These are phyloP conservation scores for Synanthedon myopaeformis DNA, from an alignment of 2,888 invertebrate species.

Conservation along the genomic window DNA sequence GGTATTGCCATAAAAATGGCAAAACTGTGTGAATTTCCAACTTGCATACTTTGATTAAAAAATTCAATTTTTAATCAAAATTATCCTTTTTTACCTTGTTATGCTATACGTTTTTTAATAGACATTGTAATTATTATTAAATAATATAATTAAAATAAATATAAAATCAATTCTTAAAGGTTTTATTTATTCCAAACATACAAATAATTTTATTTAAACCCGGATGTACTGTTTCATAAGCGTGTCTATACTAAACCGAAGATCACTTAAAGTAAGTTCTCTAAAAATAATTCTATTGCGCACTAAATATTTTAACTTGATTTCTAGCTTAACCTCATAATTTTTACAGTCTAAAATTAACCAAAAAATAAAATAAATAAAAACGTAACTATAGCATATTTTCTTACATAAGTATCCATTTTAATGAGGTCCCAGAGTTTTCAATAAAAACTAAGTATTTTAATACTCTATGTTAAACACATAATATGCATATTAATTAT, in stretches of 20 bases:
- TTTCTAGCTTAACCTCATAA: slow-evolving; percentile 43
- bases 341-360: slow-evolving; percentile 43
- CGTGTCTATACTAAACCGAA: slow-evolving; percentile 34
- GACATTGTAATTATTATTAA: too few relatives aligned
- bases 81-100: too few relatives aligned
- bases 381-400: slow-evolving; percentile 19
- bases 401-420: slow-evolving; percentile 23
- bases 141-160: background rate
- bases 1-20: too few relatives aligned
- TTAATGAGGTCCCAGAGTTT: slow-evolving; percentile 25
- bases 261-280: slow-evolving; percentile 36
- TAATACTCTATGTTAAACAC: slow-evolving; percentile 48
- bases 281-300: slow-evolving; percentile 32
- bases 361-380: slow-evolving; percentile 7
- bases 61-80: too few relatives aligned
- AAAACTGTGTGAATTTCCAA: too few relatives aligned
- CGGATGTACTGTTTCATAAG: slow-evolving; percentile 22
- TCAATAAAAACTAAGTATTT: slow-evolving; percentile 34
- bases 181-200: slow-evolving; percentile 43
- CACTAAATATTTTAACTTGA: slow-evolving; percentile 10
- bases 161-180: slow-evolving; percentile 7
- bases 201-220: slow-evolving; percentile 47
- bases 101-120: too few relatives aligned
- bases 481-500: slow-evolving; percentile 31
- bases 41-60: too few relatives aligned